These are phyloP conservation scores for Halictus quadricinctus DNA, from an alignment of 2,888 invertebrate species.

Conservation along the genomic window DNA sequence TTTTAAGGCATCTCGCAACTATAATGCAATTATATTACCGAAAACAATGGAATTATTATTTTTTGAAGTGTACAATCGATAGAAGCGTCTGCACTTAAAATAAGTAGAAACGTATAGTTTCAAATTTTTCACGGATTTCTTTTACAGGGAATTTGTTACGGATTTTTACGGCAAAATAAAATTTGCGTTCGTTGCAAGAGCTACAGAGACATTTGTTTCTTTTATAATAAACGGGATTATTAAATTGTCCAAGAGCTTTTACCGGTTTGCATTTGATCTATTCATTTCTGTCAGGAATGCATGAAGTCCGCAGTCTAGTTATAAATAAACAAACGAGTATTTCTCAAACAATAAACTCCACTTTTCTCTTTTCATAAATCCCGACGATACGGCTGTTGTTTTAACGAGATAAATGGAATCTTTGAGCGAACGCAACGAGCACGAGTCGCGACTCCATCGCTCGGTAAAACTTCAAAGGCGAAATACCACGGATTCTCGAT, in stretches of 20 bases:
- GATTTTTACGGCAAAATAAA: no score
- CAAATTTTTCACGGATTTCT: neutral
- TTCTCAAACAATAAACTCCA: neutral
- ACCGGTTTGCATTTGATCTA: no score
- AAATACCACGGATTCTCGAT: conserved; percentile 44
- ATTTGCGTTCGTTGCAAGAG: neutral
- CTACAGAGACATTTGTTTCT: no score
- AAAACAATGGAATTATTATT: neutral
- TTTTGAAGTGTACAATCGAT: neutral
- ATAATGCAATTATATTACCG: neutral
- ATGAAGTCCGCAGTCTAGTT: neutral
- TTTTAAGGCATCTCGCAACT: neutral
- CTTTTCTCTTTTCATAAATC: conserved; percentile 12
- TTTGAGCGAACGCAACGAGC: conserved; percentile 14
- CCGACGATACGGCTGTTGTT: neutral
- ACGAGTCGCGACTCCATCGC: conserved; percentile 5
- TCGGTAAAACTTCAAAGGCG: conserved; percentile 42
- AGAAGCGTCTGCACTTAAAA: neutral
- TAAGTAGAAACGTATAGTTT: neutral
- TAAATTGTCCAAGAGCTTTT: no score
- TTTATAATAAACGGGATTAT: neutral
- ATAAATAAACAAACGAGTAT: neutral
- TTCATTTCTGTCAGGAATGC: no score
- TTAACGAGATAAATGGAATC: conserved; percentile 12
- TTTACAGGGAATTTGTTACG: no score